Evolutionary conservation across 2,888 invertebrate species (phyloP), one percentile per base, ranked within the genome.

Genomic region (Dioctria rufipes): DNA sequence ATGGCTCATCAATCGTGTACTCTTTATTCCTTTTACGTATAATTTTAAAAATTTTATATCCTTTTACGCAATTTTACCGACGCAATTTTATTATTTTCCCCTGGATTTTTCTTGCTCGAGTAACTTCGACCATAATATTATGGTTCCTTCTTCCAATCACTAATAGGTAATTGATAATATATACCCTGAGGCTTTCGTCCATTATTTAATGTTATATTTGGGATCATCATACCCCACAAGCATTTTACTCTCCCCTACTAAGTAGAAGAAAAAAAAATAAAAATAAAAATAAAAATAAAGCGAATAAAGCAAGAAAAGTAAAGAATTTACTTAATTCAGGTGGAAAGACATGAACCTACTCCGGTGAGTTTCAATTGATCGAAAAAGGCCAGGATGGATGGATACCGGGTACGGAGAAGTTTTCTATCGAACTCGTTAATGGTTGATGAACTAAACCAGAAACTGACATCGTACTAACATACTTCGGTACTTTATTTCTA

Each of bases 391-490:
- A n/a, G 37, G 43, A 43, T 43, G 43, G 25, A 25, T 25, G 25
- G 25, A 25, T 25, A 25, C 25, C 25, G 25, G 25, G 25, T 43
- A 46, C 43, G 46, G 13, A 43, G 42, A 66, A 66, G 66, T 66
- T 66, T 46, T 42, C 66, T 43, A 66, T 43, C 66, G 46, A 66
- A 66, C 66, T 66, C 66, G 66, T 66, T 66, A 66, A 66, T 42
- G 66, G 46, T 66, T 66, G 66, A 66, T 66, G 66, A 66, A 66
- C 66, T 42, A 66, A 66, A 43, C 66, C 46, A 46, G 66, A 66
- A 46, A 37, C 46, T 66, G 66, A 66, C 66, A 66, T 43, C 43
- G 37, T 46, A 43, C 66, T 25, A n/a, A 66, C 66, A 66, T 13
- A 43, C 46, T 66, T 66, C 43, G 6, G 66, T 66, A 46, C 66